phyloP scores from a whole-genome alignment of 2,113 vertebrate species.

The Sinocyclocheilus grahami region DNA sequence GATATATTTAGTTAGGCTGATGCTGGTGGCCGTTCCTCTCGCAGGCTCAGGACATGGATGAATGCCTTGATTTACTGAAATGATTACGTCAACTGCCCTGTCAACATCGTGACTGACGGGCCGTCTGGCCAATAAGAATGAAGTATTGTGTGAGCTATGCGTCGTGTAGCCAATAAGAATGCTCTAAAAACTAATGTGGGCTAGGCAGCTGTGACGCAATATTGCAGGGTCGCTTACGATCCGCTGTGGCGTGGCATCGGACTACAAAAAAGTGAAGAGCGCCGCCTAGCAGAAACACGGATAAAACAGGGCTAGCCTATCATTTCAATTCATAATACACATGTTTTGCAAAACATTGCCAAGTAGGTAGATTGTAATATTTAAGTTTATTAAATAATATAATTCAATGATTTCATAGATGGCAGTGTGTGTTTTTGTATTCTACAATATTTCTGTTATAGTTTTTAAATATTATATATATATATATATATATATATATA shows the following conservation, averaged over 20 bases:
- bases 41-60: conserved; percentile 68
- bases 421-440: too few species aligned
- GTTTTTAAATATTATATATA: too few species aligned
- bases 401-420: background rate
- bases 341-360: background rate
- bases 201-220: conserved; percentile 72
- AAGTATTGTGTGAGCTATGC: conserved; percentile 39
- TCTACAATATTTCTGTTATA: too few species aligned
- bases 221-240: conserved; percentile 78
- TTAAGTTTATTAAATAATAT: background rate
- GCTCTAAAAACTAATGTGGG: background rate
- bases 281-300: conserved; percentile 60
- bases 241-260: conserved; percentile 51
- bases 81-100: conserved; percentile 81
- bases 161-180: conserved; percentile 59
- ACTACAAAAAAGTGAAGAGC: conserved; percentile 33
- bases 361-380: background rate
- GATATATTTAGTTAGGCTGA: conserved; percentile 51
- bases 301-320: background rate
- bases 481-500: background rate
- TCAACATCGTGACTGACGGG: conserved; percentile 58
- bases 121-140: conserved; percentile 57
- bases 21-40: conserved; percentile 56
- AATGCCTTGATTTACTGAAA: conserved; percentile 74
- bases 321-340: background rate